phyloP scores from a whole-genome alignment of 2,888 invertebrate species.

The Himalopsyche kuldschensis region DNA sequence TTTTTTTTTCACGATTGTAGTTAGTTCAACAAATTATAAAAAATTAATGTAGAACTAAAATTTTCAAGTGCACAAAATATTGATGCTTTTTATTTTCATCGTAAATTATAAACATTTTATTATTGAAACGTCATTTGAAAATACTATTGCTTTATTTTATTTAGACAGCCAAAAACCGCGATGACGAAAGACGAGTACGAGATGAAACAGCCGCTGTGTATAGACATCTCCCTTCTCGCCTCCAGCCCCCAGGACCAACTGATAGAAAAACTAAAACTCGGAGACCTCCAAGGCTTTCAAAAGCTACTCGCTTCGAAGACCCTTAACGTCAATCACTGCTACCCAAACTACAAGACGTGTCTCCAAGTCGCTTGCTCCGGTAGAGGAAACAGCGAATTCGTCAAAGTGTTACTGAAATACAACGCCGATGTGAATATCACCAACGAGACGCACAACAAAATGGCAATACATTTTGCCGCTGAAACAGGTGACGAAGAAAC shows the following conservation, averaged over 20 bases:
- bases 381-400: constrained; percentile 57
- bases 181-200: constrained; percentile 47
- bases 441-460: constrained; percentile 59
- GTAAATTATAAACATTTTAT: too few species aligned
- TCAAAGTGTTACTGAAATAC: constrained; percentile 59
- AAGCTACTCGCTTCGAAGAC: constrained; percentile 54
- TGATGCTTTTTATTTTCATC: too few species aligned
- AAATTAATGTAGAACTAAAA: too few species aligned
- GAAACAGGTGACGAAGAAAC: constrained; percentile 58
- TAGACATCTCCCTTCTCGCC: constrained; percentile 54
- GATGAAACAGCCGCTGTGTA: constrained; percentile 52
- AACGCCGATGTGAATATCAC: constrained; percentile 65
- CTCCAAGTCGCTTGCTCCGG: constrained; percentile 62
- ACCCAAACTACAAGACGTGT: constrained; percentile 63
- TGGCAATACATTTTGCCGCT: constrained; percentile 69
- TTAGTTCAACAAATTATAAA: too few species aligned
- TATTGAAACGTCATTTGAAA: too few species aligned
- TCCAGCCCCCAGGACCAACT: constrained; percentile 57
- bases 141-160: too few species aligned
- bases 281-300: constrained; percentile 57
- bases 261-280: constrained; percentile 56
- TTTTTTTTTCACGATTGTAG: too few species aligned
- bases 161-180: not conserved
- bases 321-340: constrained; percentile 59
- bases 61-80: too few species aligned